Base-by-base conservation (phyloP, 1,140 invertebrate species). In the Ganaspis sp. region DNA sequence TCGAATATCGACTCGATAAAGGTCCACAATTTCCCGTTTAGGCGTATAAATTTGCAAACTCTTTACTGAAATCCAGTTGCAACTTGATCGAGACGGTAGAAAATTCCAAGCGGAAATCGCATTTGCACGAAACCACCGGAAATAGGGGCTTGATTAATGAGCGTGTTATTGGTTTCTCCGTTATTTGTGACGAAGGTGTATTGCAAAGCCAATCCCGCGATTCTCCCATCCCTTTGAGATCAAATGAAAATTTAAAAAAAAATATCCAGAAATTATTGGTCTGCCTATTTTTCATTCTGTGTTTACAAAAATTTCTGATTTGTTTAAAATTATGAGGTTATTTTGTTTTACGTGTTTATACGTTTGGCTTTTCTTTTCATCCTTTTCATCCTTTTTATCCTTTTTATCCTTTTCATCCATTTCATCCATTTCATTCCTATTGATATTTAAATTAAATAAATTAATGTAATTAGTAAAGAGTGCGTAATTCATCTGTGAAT, bases 71-170 rank as follows among this genome's bases (percentile, higher is more conserved):
- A 72, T 49, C 23, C 71, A 42, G 11, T 26, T 42, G 40, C 12
- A 73, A 73, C 49, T 40, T 45, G 34, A 69, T 49, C 71, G 70
- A 72, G 54, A 75, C 45, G 49, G 69, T 9, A 6, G 5, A 23
- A 42, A 70, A 71, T 69, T 54, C 6, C 40, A 38, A 80, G 74
- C 72, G 80, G 76, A 81, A 81, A 76, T 77, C 42, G 40, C 71
- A 69, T 73, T 74, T 49, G 69, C 58, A 77, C 79, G 42, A 58
- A 72, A 75, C 69, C 26, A 58, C 77, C 76, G 78, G 78, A 83
- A 85, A 83, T 70, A 81, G 79, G 69, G 69, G 75, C 69, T 82
- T 81, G 83, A 85, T 85, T 85, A 86, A 86, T 82, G 84, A 84
- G 76, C 74, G 53, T 74, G 78, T 85, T 85, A 85, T 84, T 83